Conservation (phyloP, 1,140 invertebrate species). For the Orchesella cincta region DNA sequence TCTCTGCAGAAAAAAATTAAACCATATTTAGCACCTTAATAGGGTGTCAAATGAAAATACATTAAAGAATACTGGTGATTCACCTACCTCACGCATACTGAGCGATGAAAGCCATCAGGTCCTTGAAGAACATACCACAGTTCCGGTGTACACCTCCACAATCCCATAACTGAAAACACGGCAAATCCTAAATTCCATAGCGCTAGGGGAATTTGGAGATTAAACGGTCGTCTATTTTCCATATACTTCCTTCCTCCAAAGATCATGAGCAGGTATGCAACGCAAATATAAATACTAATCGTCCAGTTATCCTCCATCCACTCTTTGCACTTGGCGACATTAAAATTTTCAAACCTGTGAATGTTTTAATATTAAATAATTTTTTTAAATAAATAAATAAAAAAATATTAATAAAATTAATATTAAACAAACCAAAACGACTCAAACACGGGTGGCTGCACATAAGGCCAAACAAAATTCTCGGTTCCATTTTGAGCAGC, state of each 20-base stretch:
- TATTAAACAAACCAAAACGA: conserved; percentile 4
- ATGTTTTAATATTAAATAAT: too few species aligned
- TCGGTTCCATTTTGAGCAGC: not conserved
- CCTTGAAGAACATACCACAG: conserved; percentile 25
- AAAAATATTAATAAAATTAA: too few species aligned
- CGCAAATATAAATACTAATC: conserved; percentile 15
- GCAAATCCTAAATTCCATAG: conserved; percentile 39
- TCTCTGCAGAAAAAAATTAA: conserved; percentile 22
- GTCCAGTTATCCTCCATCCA: conserved; percentile 72
- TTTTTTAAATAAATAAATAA: too few species aligned
- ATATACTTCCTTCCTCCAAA: conserved; percentile 22
- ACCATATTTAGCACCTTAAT: not conserved
- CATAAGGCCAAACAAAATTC: conserved; percentile 7
- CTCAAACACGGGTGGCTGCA: conserved; percentile 5
- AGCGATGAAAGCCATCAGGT: conserved; percentile 29
- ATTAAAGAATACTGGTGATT: not conserved
- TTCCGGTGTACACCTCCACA: conserved; percentile 33
- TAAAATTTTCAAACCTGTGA: conserved; percentile 17
- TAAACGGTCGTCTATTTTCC: conserved; percentile 31
- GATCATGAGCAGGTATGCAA: conserved; percentile 24
- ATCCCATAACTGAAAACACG: conserved; percentile 34
- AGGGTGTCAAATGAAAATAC: not conserved
- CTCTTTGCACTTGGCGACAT: conserved; percentile 58
- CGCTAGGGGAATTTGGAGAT: conserved; percentile 25
- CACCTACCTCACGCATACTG: conserved; percentile 67